Base-by-base conservation (phyloP, 2,888 invertebrate species). In the Galeruca laticollis region DNA sequence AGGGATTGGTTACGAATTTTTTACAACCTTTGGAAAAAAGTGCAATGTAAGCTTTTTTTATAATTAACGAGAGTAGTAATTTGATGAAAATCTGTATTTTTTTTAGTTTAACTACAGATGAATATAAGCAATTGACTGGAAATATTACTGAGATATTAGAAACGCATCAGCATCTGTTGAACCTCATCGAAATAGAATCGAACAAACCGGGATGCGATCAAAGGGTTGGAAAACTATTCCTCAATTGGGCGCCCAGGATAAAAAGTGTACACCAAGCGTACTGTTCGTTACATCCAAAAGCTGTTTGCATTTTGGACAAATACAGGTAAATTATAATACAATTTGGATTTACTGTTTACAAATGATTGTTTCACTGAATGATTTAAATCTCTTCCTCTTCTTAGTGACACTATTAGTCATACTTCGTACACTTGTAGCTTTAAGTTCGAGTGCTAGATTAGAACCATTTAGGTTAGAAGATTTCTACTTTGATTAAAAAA, bases 271-370 rank as follows among this genome's bases (percentile, higher is more conserved):
- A 98, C 84, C 92, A 93, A 81, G 88, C 89, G 13, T 99, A 99
- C 85, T 98, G 98, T 86, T 90, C 93, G 68, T 92, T 95, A 76
- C 99, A 99, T 89, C 99, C 99, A 0, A 91, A 92, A 85, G 98
- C 98, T 75, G 97, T 97, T 57, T 94, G 94, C 82, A 92, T 98
- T 78, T 89, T 99, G 78, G 97, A 97, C 85, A 94, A 94, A 84
- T 94, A 94, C 84, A 96, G 94, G 97, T 97, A 86, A 87, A 90
- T 59, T 37, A 37, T 52, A 33, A 13, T 61, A 6, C 3, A 26
- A 26, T 5, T 26, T 37, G 11, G 37, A 26, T 26, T 26, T 26
- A 26, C 6, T 26, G n/a, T n/a, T n/a, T n/a, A n/a, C n/a, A n/a
- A n/a, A n/a, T n/a, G n/a, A n/a, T n/a, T n/a, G n/a, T n/a, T n/a